phyloP scores from a whole-genome alignment of 2,888 invertebrate genomes.

The Lathronympha strigana region DNA sequence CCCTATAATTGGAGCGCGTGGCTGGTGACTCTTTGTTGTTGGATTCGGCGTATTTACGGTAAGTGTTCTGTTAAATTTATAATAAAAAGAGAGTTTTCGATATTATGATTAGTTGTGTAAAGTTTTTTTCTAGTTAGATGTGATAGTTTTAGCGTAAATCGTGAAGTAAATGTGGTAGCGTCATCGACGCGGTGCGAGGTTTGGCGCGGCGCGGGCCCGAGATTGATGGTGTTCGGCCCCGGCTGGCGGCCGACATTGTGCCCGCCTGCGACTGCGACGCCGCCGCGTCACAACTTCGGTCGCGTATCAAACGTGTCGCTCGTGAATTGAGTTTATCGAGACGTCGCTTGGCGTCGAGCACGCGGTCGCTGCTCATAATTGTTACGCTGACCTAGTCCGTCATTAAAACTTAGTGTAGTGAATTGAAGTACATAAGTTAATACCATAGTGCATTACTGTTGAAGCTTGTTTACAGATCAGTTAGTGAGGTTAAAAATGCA shows the following conservation, averaged over 20 bases:
- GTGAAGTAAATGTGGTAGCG: conserved; percentile 64
- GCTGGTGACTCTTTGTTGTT: conserved; percentile 84
- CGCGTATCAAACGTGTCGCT: conserved; percentile 69
- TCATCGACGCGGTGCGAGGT: conserved; percentile 65
- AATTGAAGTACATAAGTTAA: conserved; percentile 19
- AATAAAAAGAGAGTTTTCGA: conserved; percentile 49
- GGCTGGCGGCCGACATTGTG: conserved; percentile 68
- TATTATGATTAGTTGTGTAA: conserved; percentile 43
- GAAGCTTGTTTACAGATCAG: conserved; percentile 17
- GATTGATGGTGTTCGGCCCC: conserved; percentile 56
- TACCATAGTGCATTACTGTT: conserved; percentile 18
- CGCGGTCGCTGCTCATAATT: conserved; percentile 40
- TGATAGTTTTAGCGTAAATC: conserved; percentile 48
- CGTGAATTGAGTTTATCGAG: conserved; percentile 69
- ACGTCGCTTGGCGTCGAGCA: conserved; percentile 47
- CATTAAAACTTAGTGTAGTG: conserved; percentile 51
- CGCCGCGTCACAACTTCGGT: conserved; percentile 72
- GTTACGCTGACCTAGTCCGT: conserved; percentile 54
- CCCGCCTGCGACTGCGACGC: conserved; percentile 61
- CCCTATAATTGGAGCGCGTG: conserved; percentile 83
- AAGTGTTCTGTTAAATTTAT: conserved; percentile 62
- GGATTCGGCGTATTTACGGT: conserved; percentile 80
- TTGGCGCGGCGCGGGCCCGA: conserved; percentile 63
- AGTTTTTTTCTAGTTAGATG: conserved; percentile 46
- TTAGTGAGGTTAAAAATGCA: conserved; percentile 12